These are phyloP conservation scores for Mythimna pallens DNA, from an alignment of 2,888 invertebrate species.

Conservation along the genomic window DNA sequence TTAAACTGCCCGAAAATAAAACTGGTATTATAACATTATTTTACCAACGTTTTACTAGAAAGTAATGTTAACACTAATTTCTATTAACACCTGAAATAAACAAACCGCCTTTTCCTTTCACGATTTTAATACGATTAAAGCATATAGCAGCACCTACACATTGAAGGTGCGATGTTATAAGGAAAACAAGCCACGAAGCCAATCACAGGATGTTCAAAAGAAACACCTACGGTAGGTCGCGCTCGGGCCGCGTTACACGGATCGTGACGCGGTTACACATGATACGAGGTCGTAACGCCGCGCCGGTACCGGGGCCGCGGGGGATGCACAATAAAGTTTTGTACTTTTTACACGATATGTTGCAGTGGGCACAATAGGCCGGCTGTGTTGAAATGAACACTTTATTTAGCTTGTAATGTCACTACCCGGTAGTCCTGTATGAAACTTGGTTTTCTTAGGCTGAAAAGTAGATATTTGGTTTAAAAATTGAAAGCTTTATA, in stretches of 20 bases:
- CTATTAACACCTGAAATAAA: conserved; percentile 9
- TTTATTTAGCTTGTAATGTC: no score
- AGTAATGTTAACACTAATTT: neutral
- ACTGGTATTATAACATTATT: no score
- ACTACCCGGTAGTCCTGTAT: no score
- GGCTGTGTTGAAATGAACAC: no score
- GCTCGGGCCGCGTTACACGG: neutral
- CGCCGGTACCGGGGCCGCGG: no score
- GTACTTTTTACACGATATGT: neutral
- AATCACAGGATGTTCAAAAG: conserved; percentile 31
- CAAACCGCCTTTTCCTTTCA: neutral
- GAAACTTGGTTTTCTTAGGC: no score
- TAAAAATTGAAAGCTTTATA: no score
- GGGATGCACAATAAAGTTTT: neutral
- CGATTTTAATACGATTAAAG: conserved; percentile 20
- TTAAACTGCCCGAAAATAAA: no score
- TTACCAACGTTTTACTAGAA: neutral
- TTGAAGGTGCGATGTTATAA: conserved; percentile 7
- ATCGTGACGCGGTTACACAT: neutral
- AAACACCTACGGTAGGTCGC: neutral
- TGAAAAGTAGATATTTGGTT: no score
- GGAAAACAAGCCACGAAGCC: conserved; percentile 36
- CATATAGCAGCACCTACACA: neutral
- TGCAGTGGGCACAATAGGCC: no score
- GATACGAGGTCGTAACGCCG: neutral